Evolutionary conservation across 2,888 invertebrate genomes (phyloP).

Genomic region (Diarsia dahlii): DNA sequence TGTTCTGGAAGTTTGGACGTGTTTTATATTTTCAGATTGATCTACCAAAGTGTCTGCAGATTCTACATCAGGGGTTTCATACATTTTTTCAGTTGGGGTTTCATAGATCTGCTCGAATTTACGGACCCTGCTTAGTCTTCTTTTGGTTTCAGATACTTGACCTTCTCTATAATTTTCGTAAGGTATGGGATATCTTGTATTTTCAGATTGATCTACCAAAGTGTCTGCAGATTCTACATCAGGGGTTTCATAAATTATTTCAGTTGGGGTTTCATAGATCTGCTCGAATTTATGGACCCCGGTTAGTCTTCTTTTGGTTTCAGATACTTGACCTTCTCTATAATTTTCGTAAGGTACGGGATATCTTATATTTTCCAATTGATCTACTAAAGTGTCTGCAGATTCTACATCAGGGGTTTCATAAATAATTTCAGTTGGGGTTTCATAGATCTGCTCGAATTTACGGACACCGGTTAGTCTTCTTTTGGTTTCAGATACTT

Average conservation of each 20-base stretch:
- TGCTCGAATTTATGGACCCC: conserved; percentile 4
- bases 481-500: background rate
- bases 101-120: background rate
- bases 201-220: too few species aligned
- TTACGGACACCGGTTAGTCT: background rate
- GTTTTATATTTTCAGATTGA: background rate
- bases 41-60: background rate
- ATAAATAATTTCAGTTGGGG: background rate
- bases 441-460: background rate
- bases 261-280: background rate
- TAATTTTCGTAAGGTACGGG: background rate
- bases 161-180: too few species aligned
- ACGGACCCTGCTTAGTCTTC: background rate
- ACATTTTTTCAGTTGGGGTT: background rate
- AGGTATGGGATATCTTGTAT: too few species aligned
- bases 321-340: conserved; percentile 1
- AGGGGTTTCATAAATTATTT: too few species aligned
- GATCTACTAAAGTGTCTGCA: background rate
- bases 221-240: too few species aligned
- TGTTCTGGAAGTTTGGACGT: background rate
- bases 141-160: too few species aligned
- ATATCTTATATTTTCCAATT: background rate
- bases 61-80: conserved; percentile 8
- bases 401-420: background rate
- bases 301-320: background rate